Evolutionary conservation across 64 coral and sea anemone genomes (phyloP), one percentile per base, ranked within the genome.

Genomic region (Stichodactyla mertensii): DNA sequence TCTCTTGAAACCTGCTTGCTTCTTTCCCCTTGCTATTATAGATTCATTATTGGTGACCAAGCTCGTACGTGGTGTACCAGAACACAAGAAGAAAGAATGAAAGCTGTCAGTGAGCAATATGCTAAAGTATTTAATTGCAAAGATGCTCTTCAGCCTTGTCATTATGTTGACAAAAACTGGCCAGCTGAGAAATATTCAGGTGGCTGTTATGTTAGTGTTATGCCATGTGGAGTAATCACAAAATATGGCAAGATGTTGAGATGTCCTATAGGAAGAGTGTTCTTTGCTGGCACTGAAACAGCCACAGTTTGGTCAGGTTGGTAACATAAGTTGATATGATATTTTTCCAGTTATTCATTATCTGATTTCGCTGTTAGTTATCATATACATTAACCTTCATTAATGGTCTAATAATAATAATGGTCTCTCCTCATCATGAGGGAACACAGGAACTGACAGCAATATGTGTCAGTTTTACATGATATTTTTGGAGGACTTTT

Each of bases 81-180:
- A 79, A 99, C 90, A 14, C 90, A 89, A 71, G 93, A 99, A 59
- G 97, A 99, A 69, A 91, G 97, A 77, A 99, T 91, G n/a, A 88
- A 95, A 81, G 90, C 93, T n/a, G 86, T 88, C 2, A 86, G 90
- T 83, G 88, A 94, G 84, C 97, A 95, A 52, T 99, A 99, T 91
- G 87, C 97, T 16, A 95, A 88, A 55, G 88, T 89, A 7, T 99
- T 99, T 80, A 86, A 92, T 24, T 92, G 81, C 16, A 85, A 95
- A 15, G 90, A 99, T 59, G 97, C 97, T 9, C 80, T 92, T 77
- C 90, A 92, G 20, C 97, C 97, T 19, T 84, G 77, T 59, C 87
- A 93, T 64, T 99, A 99, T 51, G 77, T 99, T n/a, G 97, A 99
- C 82, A 99, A 94, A 52, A 99, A 99, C 91, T 99, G 97, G 97